Percentiles rank a stretch among this genome's conserved stretches.
These are phyloP conservation scores for Pheosia tremula DNA, from an alignment of 2,888 invertebrate species.

Conservation along the genomic window DNA sequence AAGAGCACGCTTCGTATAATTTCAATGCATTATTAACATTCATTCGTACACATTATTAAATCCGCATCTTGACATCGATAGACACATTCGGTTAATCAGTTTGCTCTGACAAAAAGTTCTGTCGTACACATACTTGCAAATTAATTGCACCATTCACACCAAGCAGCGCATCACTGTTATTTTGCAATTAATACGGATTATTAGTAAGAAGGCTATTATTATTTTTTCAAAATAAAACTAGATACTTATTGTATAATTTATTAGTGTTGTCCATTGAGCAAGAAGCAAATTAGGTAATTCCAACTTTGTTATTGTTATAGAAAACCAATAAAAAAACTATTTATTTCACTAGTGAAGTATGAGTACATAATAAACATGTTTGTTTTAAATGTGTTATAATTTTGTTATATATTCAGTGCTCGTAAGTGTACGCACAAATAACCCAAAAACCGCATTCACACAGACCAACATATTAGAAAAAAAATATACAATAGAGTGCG, in stretches of 20 bases:
- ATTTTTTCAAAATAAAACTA: too few species aligned
- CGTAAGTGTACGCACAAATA: conserved; percentile 42
- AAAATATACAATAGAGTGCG: conserved; percentile 23
- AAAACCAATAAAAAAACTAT: too few species aligned
- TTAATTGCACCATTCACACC: neutral
- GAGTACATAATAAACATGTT: too few species aligned
- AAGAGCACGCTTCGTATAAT: conserved; percentile 30
- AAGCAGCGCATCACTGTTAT: neutral
- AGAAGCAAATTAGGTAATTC: too few species aligned
- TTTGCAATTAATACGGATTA: too few species aligned
- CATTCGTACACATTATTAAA: neutral
- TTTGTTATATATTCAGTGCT: conserved; percentile 15
- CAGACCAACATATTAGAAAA: conserved; percentile 35
- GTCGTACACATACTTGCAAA: conserved; percentile 24
- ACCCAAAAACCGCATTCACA: conserved; percentile 65
- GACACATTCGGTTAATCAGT: conserved; percentile 20
- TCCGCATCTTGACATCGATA: conserved; percentile 11
- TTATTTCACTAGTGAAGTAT: too few species aligned
- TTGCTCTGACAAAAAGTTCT: conserved; percentile 22
- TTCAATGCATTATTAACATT: conserved; percentile 18
- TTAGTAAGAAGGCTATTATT: too few species aligned
- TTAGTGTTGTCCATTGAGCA: too few species aligned
- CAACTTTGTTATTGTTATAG: too few species aligned
- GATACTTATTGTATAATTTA: too few species aligned
- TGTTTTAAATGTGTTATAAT: neutral